A percentile compares a stretch with the other conserved stretches of the same genome.
phyloP scores from a whole-genome alignment of 2,888 invertebrate species.

The Teinopalpus imperialis region DNA sequence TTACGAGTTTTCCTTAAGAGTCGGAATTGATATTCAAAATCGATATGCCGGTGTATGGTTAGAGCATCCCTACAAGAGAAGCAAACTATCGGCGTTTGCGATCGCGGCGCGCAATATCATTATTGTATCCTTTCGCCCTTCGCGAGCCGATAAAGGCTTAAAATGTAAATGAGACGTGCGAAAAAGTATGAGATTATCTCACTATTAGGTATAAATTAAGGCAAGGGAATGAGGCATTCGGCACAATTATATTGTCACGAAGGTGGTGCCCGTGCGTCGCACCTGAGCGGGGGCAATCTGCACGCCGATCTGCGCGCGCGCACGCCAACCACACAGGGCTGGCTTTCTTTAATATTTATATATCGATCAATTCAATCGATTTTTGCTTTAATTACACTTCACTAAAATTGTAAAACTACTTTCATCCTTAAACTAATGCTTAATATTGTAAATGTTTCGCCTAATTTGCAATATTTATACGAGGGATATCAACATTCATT shows the following conservation, averaged over 20 bases:
- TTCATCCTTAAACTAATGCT: too few species aligned
- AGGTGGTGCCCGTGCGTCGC: constrained; percentile 42
- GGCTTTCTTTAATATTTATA: constrained; percentile 29
- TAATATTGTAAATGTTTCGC: too few species aligned
- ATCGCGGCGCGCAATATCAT: constrained; percentile 59
- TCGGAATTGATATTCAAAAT: constrained; percentile 15
- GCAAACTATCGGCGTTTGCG: constrained; percentile 41
- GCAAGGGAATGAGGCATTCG: constrained; percentile 68
- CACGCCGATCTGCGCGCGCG: constrained; percentile 46
- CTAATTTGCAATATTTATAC: too few species aligned
- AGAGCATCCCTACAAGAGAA: constrained; percentile 30
- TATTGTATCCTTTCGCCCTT: constrained; percentile 53
- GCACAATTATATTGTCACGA: constrained; percentile 81
- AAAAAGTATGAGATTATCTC: constrained; percentile 75
- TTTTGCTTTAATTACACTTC: not conserved
- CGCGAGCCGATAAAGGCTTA: constrained; percentile 56
- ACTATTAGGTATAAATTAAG: constrained; percentile 80
- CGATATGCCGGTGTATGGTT: constrained; percentile 27
- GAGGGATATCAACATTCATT: too few species aligned
- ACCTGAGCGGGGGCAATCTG: constrained; percentile 46
- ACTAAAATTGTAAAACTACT: too few species aligned
- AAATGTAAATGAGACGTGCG: constrained; percentile 77
- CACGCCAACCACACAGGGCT: constrained; percentile 46
- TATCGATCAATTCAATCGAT: constrained; percentile 20
- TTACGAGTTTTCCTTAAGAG: too few species aligned